These are phyloP conservation scores for Homalodisca vitripennis DNA, from an alignment of 1,140 invertebrate genomes.

Conservation along the genomic window DNA sequence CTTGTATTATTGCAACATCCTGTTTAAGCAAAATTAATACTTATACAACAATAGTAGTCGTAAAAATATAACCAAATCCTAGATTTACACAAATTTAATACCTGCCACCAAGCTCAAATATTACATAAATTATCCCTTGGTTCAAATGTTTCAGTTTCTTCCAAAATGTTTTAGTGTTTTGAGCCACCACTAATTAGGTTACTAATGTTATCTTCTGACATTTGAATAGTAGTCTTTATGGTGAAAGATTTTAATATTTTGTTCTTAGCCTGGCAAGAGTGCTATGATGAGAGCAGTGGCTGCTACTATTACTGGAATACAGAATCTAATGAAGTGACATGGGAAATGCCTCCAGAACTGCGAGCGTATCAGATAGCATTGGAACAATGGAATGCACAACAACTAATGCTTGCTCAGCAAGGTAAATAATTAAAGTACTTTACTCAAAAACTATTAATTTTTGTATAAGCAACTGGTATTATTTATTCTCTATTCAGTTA, in stretches of 20 bases:
- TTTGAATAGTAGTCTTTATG: slow-evolving; percentile 21
- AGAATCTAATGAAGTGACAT: slow-evolving; percentile 68
- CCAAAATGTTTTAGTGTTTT: neutral
- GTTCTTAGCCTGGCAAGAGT: slow-evolving; percentile 62
- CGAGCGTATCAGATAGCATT: slow-evolving; percentile 42
- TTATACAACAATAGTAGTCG: too few relatives aligned
- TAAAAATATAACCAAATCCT: too few relatives aligned
- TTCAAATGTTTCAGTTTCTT: neutral
- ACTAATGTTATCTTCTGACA: neutral
- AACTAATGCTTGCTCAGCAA: slow-evolving; percentile 22
- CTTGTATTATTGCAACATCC: too few relatives aligned
- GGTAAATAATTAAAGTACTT: slow-evolving; percentile 14
- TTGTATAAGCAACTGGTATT: too few relatives aligned
- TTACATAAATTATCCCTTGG: neutral
- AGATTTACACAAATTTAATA: neutral
- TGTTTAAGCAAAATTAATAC: too few relatives aligned
- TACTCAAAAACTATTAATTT: too few relatives aligned
- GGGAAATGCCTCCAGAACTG: slow-evolving; percentile 64
- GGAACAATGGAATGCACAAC: slow-evolving; percentile 37
- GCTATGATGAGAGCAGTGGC: slow-evolving; percentile 63
- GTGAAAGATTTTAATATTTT: slow-evolving; percentile 11
- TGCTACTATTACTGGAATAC: slow-evolving; percentile 75
- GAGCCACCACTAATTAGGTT: neutral
- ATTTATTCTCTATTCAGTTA: too few relatives aligned
- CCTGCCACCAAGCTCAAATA: neutral